phyloP scores from a whole-genome alignment of 2,797 vertebrate species.

The Bryconaethiops microstoma region DNA sequence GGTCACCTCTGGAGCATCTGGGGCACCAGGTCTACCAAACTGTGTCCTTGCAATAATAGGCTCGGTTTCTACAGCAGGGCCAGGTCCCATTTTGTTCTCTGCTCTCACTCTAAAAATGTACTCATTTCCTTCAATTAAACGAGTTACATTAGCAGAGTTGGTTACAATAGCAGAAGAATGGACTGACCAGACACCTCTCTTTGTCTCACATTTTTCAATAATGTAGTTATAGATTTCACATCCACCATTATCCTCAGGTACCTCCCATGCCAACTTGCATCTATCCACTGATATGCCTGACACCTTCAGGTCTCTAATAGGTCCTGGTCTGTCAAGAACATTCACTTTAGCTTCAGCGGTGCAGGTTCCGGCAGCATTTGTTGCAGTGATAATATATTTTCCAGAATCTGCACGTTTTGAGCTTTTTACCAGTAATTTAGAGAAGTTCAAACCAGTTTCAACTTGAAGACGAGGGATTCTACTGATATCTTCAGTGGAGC shows the following conservation, averaged over 20 bases:
- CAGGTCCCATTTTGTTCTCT: conserved; percentile 98
- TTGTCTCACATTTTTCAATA: conserved; percentile 97
- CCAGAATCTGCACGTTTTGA: conserved; percentile 87
- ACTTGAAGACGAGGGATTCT: conserved; percentile 85
- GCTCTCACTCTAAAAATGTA: conserved; percentile 98
- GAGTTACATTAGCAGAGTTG: conserved; percentile 85
- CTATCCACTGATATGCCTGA: conserved; percentile 90
- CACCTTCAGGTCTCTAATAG: conserved; percentile 89
- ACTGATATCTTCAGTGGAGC: conserved; percentile 88
- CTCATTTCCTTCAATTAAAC: conserved; percentile 95
- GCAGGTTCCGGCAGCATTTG: conserved; percentile 91
- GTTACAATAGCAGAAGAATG: conserved; percentile 89
- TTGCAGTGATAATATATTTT: conserved; percentile 92
- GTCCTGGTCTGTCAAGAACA: conserved; percentile 93
- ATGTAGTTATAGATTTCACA: conserved; percentile 99
- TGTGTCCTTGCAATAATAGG: conserved; percentile 92
- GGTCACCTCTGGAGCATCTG: conserved; percentile 92
- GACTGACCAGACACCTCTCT: conserved; percentile 98
- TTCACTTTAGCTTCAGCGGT: conserved; percentile 90
- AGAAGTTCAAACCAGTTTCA: conserved; percentile 87
- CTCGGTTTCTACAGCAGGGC: conserved; percentile 91
- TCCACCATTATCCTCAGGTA: conserved; percentile 94
- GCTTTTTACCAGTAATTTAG: conserved; percentile 93
- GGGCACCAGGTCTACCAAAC: conserved; percentile 91
- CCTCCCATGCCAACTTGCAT: conserved; percentile 93